Evolutionary conservation across 1,140 invertebrate species (phyloP), one percentile per base, ranked within the genome.

Genomic region (Dendroctonus valens): DNA sequence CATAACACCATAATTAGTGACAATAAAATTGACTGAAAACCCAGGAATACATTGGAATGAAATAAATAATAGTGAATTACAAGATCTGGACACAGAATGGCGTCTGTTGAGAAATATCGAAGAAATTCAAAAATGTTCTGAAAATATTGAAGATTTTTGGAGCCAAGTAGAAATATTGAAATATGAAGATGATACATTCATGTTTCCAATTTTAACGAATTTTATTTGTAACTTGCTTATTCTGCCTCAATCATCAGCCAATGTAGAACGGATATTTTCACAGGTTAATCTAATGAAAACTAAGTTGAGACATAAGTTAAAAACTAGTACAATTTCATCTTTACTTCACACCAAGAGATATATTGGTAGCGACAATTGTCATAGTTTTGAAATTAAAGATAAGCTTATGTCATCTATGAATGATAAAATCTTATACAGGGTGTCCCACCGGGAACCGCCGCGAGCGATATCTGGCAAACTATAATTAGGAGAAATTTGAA

Each of bases 61-160:
- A n/a, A n/a, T n/a, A n/a, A n/a, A n/a, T n/a, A n/a, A 53, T n/a
- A 14, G 12, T 39, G 63, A 58, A 41, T 57, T 65, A 48, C 50
- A 67, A 14, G 37, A 12, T 41, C 12, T 54, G 4, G 40, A 59
- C 42, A 67, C 11, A 49, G 41, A 42, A 26, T 26, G 6, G 5
- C n/a, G 15, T 14, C 37, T 57, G n/a, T 48, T 59, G 44, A 6
- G 40, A 46, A 59, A 15, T 46, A 42, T 26, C 11, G 15, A 59
- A 12, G 9, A 9, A 14, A 11, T 38, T 41, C 9, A 14, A 51
- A n/a, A 9, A 51, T 57, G 26, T 50, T 6, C 52, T 8, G 37
- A 6, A 5, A 38, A 39, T 54, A 12, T 38, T 6, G 37, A 37
- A 54, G 6, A n/a, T 12, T 57, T 57, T 41, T 57, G 54, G 54